Base-by-base conservation (phyloP, 2,888 invertebrate species). In the Lithophane ornitopus region DNA sequence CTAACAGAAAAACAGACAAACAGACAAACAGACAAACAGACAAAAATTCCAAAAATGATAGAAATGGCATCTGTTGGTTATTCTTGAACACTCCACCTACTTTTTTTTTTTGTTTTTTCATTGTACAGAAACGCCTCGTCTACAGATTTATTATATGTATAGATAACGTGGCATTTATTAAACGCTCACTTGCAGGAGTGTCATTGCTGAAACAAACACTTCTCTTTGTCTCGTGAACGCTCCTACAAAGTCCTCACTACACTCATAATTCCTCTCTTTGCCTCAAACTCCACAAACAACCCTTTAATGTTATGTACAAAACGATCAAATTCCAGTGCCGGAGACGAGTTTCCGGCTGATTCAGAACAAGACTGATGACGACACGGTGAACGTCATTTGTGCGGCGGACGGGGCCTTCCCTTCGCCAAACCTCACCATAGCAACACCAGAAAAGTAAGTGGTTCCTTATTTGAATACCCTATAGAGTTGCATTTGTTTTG, bases 331-430 rank as follows among this genome's bases (percentile, higher is more conserved):
- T 95, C 54, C 95, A 97, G 97, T 95, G 73, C 97, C 96, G 85
- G 96, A 96, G 94, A 95, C 95, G 87, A 96, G 95, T 88, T 97
- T 97, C 93, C 95, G 96, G 28, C 91, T 97, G 88, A 94, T 96
- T 86, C 96, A 96, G 92, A 96, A 97, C 92, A 97, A 97, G 93
- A 96, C 95, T 80, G 94, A 96, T 85, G 96, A 96, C 81, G 95
- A 95, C 80, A 96, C 94, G 0, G 94, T 97, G 73, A 96, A 95
- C 89, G 95, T 97, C 91, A 96, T 97, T 86, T 97, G 97, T 86
- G 94, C 96, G 14, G 97, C 97, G 80, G 96, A 95, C 71, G 97
- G 97, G 19, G 95, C 97, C 69, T 97, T 93, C 87, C 97, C 97
- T 14, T 95, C 96, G 85, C 97, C 97, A 0, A 96, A 96, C 90